A percentile compares a stretch with the other conserved stretches of the same genome.
phyloP scores from a whole-genome alignment of 2,113 vertebrate genomes.

The Monarcha castaneiventris region DNA sequence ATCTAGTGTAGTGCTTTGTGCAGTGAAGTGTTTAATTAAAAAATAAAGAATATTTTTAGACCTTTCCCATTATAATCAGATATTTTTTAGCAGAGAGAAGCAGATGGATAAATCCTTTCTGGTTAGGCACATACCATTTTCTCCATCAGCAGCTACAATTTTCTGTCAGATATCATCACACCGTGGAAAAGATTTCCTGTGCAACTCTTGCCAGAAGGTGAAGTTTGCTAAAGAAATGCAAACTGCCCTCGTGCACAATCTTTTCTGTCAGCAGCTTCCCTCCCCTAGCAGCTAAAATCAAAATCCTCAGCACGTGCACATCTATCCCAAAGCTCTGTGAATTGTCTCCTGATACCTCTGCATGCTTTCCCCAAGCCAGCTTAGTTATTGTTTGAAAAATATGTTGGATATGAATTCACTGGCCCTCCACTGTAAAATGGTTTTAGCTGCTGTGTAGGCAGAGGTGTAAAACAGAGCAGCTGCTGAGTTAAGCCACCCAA shows the following conservation, averaged over 20 bases:
- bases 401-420: neutral
- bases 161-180: neutral
- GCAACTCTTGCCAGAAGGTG: neutral
- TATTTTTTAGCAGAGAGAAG: neutral
- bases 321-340: neutral
- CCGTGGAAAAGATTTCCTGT: neutral
- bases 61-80: neutral
- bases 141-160: neutral
- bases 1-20: neutral
- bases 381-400: neutral
- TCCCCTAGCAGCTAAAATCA: neutral
- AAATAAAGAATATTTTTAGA: neutral
- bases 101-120: neutral
- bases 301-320: neutral
- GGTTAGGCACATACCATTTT: neutral
- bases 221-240: neutral
- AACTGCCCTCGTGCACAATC: neutral
- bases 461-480: neutral
- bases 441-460: neutral
- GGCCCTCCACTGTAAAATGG: neutral
- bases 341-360: rapidly evolving
- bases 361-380: neutral
- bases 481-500: neutral
- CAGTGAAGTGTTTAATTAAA: neutral
- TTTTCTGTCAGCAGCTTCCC: neutral